These are phyloP conservation scores for Sanderia malayensis DNA, from an alignment of 30 jellyfish, hydroid and myxozoan genomes.

Conservation along the genomic window DNA sequence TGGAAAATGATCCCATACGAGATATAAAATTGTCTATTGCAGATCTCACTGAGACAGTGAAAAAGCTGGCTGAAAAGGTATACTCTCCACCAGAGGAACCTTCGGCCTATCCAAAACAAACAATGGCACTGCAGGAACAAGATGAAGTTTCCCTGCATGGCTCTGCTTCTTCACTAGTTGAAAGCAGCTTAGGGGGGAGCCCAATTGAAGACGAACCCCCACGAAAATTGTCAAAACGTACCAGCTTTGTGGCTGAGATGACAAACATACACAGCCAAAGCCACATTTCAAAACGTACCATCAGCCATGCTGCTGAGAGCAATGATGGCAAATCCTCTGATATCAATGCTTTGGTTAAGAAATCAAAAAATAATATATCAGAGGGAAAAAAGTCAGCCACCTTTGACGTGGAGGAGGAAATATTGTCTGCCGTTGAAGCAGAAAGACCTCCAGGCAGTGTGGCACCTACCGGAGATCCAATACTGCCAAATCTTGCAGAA, in stretches of 20 bases:
- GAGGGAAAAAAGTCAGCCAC: not conserved
- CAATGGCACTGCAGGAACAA: not conserved
- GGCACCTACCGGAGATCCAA: not conserved
- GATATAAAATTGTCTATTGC: not conserved
- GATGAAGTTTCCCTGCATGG: not conserved
- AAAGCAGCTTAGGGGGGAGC: not conserved
- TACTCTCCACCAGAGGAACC: too few relatives aligned
- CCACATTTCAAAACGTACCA: not conserved
- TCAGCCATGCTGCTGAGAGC: not conserved
- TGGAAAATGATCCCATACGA: not conserved
- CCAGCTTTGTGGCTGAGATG: not conserved
- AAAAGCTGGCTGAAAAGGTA: not conserved
- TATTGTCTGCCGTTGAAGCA: not conserved
- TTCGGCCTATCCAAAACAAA: not conserved
- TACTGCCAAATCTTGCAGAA: slow-evolving; percentile 2
- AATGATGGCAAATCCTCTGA: not conserved
- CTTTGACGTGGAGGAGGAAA: not conserved
- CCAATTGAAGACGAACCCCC: not conserved
- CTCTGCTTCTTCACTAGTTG: not conserved
- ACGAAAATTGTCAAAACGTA: not conserved
- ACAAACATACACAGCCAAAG: not conserved
- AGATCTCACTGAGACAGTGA: not conserved
- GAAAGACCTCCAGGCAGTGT: not conserved
- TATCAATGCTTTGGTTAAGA: not conserved
- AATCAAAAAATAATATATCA: too few relatives aligned